Evolutionary conservation across 2,113 vertebrate species (phyloP).

Genomic region (Dicentrarchus labrax): DNA sequence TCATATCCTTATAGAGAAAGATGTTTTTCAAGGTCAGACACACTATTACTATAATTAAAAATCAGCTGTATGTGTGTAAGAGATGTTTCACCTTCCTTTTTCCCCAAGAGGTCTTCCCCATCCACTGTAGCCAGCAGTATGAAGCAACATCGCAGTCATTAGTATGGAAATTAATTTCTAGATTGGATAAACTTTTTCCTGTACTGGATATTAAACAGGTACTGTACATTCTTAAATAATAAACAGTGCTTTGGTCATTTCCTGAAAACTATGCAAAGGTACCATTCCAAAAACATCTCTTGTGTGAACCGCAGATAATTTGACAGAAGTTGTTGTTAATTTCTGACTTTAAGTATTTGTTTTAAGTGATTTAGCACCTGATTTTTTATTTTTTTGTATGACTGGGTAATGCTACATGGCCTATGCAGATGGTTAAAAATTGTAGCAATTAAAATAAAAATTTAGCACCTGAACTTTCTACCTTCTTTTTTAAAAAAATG

Average conservation of each 20-base stretch:
- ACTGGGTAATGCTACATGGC: too few relatives aligned
- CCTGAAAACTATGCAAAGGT: not conserved
- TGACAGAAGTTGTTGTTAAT: too few relatives aligned
- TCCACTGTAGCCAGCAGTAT: constrained; percentile 49
- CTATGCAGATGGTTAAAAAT: too few relatives aligned
- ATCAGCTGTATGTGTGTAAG: not conserved
- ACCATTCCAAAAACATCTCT: not conserved
- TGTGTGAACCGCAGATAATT: too few relatives aligned
- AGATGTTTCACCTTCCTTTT: not conserved
- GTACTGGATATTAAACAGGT: constrained; percentile 60
- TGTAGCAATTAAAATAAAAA: too few relatives aligned
- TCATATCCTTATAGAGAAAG: constrained; percentile 34
- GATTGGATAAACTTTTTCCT: constrained; percentile 51
- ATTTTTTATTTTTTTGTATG: too few relatives aligned
- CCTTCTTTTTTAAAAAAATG: too few relatives aligned
- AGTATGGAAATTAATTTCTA: constrained; percentile 63
- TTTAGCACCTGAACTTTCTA: too few relatives aligned
- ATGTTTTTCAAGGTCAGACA: constrained; percentile 49
- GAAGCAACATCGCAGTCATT: constrained; percentile 25
- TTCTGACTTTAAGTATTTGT: too few relatives aligned
- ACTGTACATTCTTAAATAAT: not conserved
- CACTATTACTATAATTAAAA: not conserved
- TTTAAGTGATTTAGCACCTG: too few relatives aligned
- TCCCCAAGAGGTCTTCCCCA: constrained; percentile 45
- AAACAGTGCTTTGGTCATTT: not conserved